These are phyloP conservation scores for Siphlonurus alternatus DNA, from an alignment of 2,888 invertebrate species.

Conservation along the genomic window DNA sequence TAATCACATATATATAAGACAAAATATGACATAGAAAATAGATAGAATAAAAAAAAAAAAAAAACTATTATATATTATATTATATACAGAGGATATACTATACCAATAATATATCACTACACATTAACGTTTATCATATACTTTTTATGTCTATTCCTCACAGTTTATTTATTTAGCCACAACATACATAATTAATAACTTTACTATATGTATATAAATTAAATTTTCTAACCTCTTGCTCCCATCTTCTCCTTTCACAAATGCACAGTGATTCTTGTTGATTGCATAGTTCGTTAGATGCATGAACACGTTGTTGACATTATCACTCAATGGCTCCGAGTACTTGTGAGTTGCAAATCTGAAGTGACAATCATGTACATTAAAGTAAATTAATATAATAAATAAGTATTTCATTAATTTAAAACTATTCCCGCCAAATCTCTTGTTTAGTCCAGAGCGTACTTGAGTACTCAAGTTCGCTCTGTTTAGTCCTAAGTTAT, in stretches of 20 bases:
- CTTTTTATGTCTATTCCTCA: no score
- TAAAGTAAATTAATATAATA: conserved; percentile 4
- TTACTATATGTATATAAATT: neutral
- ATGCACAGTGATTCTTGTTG: conserved; percentile 74
- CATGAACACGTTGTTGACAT: conserved; percentile 80
- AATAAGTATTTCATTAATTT: neutral
- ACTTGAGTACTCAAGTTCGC: no score
- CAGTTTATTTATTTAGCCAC: neutral
- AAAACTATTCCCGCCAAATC: no score
- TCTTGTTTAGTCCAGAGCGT: no score
- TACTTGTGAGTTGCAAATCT: conserved; percentile 82
- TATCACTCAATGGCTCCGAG: conserved; percentile 62
- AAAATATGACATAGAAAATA: no score
- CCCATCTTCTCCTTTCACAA: conserved; percentile 67
- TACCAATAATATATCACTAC: no score
- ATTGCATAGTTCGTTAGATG: conserved; percentile 89
- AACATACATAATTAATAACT: neutral
- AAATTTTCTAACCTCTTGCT: conserved; percentile 70
- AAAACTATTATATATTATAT: no score
- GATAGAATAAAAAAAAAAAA: no score
- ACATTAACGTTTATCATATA: no score
- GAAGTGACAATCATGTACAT: conserved; percentile 10
- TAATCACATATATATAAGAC: no score
- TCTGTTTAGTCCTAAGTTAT: no score
- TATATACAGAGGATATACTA: no score